These are phyloP conservation scores for Triops cancriformis DNA, from an alignment of 1,140 invertebrate genomes.

Conservation along the genomic window DNA sequence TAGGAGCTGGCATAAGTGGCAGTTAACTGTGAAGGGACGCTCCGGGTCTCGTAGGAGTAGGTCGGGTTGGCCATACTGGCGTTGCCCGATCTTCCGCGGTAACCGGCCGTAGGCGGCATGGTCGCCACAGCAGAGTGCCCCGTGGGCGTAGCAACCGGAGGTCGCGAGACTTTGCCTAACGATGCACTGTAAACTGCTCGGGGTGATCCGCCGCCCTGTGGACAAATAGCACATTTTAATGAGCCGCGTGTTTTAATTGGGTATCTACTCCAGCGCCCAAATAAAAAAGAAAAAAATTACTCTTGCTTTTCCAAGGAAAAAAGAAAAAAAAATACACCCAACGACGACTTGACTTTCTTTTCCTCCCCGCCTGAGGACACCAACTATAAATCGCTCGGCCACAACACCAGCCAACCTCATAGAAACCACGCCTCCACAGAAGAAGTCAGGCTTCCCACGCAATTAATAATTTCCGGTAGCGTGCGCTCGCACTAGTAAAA, in stretches of 20 bases:
- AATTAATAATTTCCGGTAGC: neutral
- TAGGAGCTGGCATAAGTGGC: neutral
- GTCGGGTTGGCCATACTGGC: neutral
- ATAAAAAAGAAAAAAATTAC: too few relatives aligned
- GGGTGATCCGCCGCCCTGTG: neutral
- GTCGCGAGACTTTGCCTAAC: neutral
- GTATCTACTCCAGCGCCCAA: neutral
- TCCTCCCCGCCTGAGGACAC: too few relatives aligned
- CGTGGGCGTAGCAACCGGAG: neutral
- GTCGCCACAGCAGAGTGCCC: neutral
- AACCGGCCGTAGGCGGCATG: neutral
- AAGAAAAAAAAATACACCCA: too few relatives aligned
- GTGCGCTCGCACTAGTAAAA: neutral
- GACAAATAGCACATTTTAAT: neutral
- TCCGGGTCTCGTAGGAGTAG: neutral
- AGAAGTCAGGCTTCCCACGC: neutral
- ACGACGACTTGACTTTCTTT: too few relatives aligned
- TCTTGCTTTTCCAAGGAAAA: too few relatives aligned
- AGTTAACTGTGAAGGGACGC: neutral
- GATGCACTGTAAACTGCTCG: neutral
- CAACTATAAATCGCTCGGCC: neutral
- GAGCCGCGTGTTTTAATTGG: neutral
- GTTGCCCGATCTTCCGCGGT: neutral
- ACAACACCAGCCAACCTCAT: neutral
- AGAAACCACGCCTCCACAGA: neutral